Conservation (phyloP, 2,113 vertebrate species). For the Dromaius novaehollandiae region DNA sequence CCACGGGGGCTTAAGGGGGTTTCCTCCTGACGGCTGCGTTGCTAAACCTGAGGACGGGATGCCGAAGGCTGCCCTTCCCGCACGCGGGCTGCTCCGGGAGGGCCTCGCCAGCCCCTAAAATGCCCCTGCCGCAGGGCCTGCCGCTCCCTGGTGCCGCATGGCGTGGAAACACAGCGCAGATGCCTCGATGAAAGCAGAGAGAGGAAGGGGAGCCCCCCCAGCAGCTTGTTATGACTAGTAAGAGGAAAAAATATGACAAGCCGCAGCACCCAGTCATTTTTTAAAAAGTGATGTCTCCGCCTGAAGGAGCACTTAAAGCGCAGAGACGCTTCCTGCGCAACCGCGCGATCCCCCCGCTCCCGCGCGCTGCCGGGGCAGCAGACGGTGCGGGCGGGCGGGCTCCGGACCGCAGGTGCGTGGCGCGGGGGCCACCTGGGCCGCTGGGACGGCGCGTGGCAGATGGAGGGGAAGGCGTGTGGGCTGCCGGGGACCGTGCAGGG, state of each 20-base stretch:
- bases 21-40: too few species aligned
- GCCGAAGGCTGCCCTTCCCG: neutral
- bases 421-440: neutral
- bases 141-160: neutral
- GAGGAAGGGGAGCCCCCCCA: neutral
- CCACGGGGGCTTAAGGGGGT: too few species aligned
- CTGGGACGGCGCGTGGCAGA: neutral
- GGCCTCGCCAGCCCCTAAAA: neutral
- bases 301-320: constrained; percentile 1
- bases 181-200: neutral
- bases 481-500: neutral
- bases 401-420: neutral
- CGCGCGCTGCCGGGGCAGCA: neutral
- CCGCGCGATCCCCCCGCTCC: neutral
- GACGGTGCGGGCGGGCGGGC: fast-evolving
- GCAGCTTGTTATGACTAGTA: neutral
- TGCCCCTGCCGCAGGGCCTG: neutral
- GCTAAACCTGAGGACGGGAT: too few species aligned
- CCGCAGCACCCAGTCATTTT: neutral
- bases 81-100: neutral
- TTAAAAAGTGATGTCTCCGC: neutral
- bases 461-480: neutral
- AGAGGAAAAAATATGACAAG: neutral
- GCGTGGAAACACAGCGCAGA: neutral
- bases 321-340: neutral